phyloP scores from a whole-genome alignment of 2,113 vertebrate species.

The Acrocephalus kingi region DNA sequence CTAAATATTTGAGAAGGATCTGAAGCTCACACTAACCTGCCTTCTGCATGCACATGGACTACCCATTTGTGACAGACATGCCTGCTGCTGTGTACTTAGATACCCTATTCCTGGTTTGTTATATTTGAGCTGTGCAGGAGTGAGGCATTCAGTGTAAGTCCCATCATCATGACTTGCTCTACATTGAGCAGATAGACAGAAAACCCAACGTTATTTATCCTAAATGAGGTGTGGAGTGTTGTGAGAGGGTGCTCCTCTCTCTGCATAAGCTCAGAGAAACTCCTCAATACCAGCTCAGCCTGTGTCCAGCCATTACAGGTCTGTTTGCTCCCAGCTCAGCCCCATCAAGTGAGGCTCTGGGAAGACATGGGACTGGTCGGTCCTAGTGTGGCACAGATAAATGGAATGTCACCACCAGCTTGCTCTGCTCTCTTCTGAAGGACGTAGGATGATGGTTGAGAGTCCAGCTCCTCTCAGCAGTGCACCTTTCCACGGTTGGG shows the following conservation, averaged over 20 bases:
- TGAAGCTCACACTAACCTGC: neutral
- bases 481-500: rapidly evolving
- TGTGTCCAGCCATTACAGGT: neutral
- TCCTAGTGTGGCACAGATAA: neutral
- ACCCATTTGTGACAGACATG: neutral
- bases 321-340: neutral
- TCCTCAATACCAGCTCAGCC: neutral
- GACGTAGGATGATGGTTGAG: neutral
- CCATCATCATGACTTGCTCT: neutral
- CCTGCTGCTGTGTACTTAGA: neutral
- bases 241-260: neutral
- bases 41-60: neutral
- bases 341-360: neutral
- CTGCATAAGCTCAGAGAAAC: neutral
- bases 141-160: neutral
- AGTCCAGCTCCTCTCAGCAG: neutral
- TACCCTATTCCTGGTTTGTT: neutral
- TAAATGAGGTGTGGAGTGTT: neutral
- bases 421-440: neutral
- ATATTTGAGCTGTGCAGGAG: neutral
- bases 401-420: neutral
- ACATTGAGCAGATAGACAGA: neutral
- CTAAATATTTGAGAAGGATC: neutral
- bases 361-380: neutral
- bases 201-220: neutral